phyloP scores from a whole-genome alignment of 2,113 vertebrate genomes.

The Acinonyx jubatus region DNA sequence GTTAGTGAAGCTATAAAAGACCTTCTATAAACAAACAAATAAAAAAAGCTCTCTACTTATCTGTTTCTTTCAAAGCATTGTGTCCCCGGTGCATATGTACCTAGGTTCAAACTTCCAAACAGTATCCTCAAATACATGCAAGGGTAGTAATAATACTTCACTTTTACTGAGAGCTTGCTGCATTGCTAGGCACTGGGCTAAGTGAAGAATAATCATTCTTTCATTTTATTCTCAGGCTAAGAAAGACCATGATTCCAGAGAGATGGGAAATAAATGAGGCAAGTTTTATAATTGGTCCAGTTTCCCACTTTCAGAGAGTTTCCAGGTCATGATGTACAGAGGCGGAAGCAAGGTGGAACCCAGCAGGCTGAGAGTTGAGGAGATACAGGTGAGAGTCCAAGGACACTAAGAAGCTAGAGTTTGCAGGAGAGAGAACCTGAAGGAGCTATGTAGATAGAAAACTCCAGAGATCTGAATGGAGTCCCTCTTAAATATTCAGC shows the following conservation, averaged over 20 bases:
- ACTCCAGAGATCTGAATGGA: neutral
- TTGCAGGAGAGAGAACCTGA: neutral
- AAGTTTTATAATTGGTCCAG: neutral
- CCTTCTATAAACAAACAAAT: neutral
- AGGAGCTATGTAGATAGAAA: neutral
- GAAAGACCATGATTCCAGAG: neutral
- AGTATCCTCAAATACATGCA: neutral
- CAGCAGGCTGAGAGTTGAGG: neutral
- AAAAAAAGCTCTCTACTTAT: neutral
- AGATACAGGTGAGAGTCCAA: neutral
- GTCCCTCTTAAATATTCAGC: neutral
- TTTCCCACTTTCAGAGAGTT: neutral
- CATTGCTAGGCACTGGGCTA: neutral
- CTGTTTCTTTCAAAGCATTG: neutral
- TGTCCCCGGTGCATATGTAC: neutral
- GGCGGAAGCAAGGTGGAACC: no score
- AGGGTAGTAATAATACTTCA: neutral
- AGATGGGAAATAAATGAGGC: neutral
- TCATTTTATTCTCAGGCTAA: conserved; percentile 2
- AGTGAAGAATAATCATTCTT: neutral
- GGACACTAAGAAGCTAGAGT: neutral
- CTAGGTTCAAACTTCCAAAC: neutral
- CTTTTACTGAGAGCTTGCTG: neutral
- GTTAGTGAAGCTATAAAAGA: neutral
- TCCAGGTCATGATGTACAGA: neutral